Conservation (phyloP, 2,888 invertebrate species). For the Steinernema carpocapsae region DNA sequence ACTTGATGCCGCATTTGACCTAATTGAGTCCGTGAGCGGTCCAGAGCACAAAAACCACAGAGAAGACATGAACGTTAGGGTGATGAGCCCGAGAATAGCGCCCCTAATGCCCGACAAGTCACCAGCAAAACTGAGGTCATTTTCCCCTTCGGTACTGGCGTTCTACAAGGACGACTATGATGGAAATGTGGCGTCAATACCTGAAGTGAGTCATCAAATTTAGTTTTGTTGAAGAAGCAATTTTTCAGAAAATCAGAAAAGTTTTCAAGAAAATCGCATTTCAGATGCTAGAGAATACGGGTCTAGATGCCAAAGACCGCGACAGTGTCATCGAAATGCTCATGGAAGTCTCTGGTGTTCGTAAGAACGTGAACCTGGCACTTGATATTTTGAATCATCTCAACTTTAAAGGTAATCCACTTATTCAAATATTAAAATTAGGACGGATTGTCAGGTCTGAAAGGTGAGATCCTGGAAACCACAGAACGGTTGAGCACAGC, state of each 20-base stretch:
- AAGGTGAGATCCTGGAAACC: slow-evolving; percentile 52
- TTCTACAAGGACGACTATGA: slow-evolving; percentile 54
- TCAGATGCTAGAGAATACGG: slow-evolving; percentile 58
- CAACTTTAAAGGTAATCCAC: slow-evolving; percentile 49
- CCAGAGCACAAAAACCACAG: no score
- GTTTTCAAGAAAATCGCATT: not conserved
- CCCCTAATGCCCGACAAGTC: slow-evolving; percentile 61
- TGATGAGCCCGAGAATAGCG: slow-evolving; percentile 57
- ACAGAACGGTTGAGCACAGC: slow-evolving; percentile 51
- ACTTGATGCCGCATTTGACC: not conserved
- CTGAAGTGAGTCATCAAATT: slow-evolving; percentile 47
- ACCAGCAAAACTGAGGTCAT: slow-evolving; percentile 43
- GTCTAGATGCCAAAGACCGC: slow-evolving; percentile 55
- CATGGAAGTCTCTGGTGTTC: slow-evolving; percentile 66
- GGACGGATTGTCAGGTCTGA: slow-evolving; percentile 46
- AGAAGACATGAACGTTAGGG: slow-evolving; percentile 44
- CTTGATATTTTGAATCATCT: slow-evolving; percentile 52
- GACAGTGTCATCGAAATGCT: slow-evolving; percentile 59
- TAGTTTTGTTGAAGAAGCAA: no score
- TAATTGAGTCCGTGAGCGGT: not conserved
- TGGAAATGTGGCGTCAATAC: slow-evolving; percentile 54
- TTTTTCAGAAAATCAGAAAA: no score
- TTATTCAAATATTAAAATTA: not conserved
- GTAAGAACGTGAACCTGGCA: slow-evolving; percentile 57
- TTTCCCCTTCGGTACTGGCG: slow-evolving; percentile 62